Evolutionary conservation across 2,888 invertebrate species (phyloP).

Genomic region (Drosophila aldrichi): DNA sequence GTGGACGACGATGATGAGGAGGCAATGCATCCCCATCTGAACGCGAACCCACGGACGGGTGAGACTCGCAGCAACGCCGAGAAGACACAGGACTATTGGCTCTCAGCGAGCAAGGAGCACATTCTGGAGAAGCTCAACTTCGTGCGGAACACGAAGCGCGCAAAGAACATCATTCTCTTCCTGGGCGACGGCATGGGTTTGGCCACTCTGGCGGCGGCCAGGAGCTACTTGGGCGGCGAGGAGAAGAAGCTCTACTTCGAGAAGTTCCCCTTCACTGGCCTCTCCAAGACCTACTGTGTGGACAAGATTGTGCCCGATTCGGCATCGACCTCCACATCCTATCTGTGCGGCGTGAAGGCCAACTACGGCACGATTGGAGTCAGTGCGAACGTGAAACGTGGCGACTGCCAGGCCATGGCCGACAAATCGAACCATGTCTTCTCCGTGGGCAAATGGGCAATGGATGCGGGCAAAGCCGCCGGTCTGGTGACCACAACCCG

Average conservation of each 20-base stretch:
- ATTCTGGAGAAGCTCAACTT: slow-evolving; percentile 73
- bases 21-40: slow-evolving; percentile 73
- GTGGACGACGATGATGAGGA: slow-evolving; percentile 33
- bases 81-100: slow-evolving; percentile 70
- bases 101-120: slow-evolving; percentile 62
- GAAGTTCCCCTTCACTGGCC: slow-evolving; percentile 90
- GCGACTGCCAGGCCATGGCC: slow-evolving; percentile 88
- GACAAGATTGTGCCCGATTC: slow-evolving; percentile 93
- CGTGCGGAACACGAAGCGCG: slow-evolving; percentile 85
- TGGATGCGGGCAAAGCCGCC: slow-evolving; percentile 88
- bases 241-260: slow-evolving; percentile 90
- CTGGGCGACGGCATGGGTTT: slow-evolving; percentile 96
- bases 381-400: slow-evolving; percentile 88
- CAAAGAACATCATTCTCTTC: slow-evolving; percentile 92
- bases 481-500: slow-evolving; percentile 91
- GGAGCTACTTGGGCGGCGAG: slow-evolving; percentile 91
- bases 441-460: slow-evolving; percentile 90
- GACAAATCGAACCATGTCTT: slow-evolving; percentile 87
- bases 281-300: slow-evolving; percentile 91
- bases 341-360: slow-evolving; percentile 91
- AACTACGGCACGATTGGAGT: slow-evolving; percentile 92
- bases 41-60: background rate
- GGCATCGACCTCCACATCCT: slow-evolving; percentile 93
- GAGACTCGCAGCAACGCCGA: slow-evolving; percentile 37
- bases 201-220: slow-evolving; percentile 91